Base-by-base conservation (phyloP, 2,797 vertebrate genomes). In the Ptychobarbus kaznakovi region DNA sequence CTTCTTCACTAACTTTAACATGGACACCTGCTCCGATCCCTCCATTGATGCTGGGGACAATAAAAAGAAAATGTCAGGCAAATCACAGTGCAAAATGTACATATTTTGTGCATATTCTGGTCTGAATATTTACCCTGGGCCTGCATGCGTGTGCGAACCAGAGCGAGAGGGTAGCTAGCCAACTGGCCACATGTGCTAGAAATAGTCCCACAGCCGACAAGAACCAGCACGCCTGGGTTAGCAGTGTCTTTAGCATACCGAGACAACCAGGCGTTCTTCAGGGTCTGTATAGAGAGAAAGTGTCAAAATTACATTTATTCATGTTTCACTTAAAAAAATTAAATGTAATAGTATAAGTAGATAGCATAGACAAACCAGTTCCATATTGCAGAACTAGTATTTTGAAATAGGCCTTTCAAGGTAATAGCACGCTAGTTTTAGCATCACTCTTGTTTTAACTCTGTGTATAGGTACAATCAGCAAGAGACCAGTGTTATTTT, bases 61-160 rank as follows among this genome's bases (percentile, higher is more conserved):
- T 35, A 51, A 63, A 68, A 80, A 63, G 20, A 15, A 68, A 38
- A 49, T 15, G 3, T 80, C 13, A 80, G 20, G 3, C 2, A 42
- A 86, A 40, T 32, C 10, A 11, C 38, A 70, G 51, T 75, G 8
- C 3, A 44, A 49, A n/a, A 70, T 0, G 3, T 10, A 61, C 56
- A 15, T 53, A 73, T 46, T 3, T 40, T 10, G 35, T 32, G 38
- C 15, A 2, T 63, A 68, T 38, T 46, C n/a, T 22, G 22, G 13
- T 40, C 4, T 40, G 42, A 69, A 42, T 61, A 13, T 69, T 93
- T 93, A 99, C 98, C 98, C 96, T 97, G 96, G 40, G 98, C 98
- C 91, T 99, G 98, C 98, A 99, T 99, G 83, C 98, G 96, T n/a
- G 98, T 99, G 88, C 98, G 96, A 90, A 99, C 92, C 10, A 99